Conservation (phyloP, 2,113 vertebrate species). For the Carassius auratus region DNA sequence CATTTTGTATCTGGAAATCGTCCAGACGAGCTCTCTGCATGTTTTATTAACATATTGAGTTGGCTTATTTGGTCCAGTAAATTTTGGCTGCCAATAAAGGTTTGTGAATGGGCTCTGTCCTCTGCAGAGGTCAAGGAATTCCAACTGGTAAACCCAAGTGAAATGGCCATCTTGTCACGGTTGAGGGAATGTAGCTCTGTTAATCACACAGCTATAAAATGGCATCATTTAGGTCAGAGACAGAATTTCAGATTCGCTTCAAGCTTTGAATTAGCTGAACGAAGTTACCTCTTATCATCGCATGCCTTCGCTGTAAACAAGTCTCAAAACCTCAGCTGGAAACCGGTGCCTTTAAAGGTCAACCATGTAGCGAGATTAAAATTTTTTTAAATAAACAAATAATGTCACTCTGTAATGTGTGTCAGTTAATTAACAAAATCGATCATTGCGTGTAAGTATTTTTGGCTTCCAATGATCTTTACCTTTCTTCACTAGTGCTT, state of each 20-base stretch:
- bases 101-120: slow-evolving; percentile 28
- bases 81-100: slow-evolving; percentile 47
- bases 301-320: slow-evolving; percentile 6
- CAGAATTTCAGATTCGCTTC: not conserved
- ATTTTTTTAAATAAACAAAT: not conserved
- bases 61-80: slow-evolving; percentile 44
- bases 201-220: slow-evolving; percentile 40
- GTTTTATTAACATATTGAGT: slow-evolving; percentile 56
- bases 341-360: slow-evolving; percentile 20
- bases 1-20: slow-evolving; percentile 36
- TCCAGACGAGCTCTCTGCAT: slow-evolving; percentile 49
- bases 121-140: slow-evolving; percentile 51
- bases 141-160: slow-evolving; percentile 30
- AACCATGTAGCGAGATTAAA: slow-evolving; percentile 22
- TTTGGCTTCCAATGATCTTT: not conserved
- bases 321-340: not conserved
- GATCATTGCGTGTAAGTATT: not conserved
- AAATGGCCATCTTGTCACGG: not conserved
- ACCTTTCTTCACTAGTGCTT: not conserved
- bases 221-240: not conserved
- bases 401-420: slow-evolving; percentile 7
- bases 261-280: not conserved
- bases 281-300: not conserved
- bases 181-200: not conserved
- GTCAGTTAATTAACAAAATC: slow-evolving; percentile 11